A percentile compares a stretch with the other conserved stretches of the same genome.
These are phyloP conservation scores for Esox masquinongy DNA, from an alignment of 2,797 vertebrate species.

Conservation along the genomic window DNA sequence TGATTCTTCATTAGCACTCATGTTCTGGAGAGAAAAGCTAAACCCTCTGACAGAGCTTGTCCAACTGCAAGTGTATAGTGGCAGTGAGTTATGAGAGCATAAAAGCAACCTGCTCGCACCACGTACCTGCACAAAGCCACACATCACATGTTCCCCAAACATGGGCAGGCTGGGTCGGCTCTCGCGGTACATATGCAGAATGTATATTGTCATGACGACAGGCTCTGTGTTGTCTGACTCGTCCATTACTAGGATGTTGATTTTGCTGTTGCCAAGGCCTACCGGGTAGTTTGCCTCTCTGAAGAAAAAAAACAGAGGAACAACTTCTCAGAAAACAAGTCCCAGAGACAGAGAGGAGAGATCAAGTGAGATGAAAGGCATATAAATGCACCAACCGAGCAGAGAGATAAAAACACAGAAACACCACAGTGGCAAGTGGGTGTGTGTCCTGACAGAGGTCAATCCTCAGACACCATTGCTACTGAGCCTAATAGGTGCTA, in stretches of 20 bases:
- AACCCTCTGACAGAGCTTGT: not conserved
- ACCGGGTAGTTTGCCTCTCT: slow-evolving; percentile 85
- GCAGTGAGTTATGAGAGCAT: not conserved
- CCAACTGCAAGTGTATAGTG: not conserved
- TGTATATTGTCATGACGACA: slow-evolving; percentile 82
- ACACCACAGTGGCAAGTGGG: slow-evolving; percentile 1
- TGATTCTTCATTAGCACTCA: not conserved
- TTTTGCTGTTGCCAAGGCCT: slow-evolving; percentile 86
- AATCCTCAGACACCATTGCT: slow-evolving; percentile 4
- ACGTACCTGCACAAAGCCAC: slow-evolving; percentile 89
- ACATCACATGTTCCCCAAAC: slow-evolving; percentile 88
- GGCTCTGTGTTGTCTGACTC: slow-evolving; percentile 61
- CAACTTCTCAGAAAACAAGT: slow-evolving; percentile 34
- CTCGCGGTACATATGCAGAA: slow-evolving; percentile 84
- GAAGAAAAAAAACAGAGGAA: slow-evolving; percentile 31
- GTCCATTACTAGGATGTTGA: slow-evolving; percentile 82
- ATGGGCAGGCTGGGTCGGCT: slow-evolving; percentile 89
- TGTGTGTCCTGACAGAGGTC: slow-evolving; percentile 10
- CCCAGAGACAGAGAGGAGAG: not conserved
- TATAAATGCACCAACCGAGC: not conserved
- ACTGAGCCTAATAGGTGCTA: slow-evolving; percentile 6
- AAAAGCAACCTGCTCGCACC: not conserved
- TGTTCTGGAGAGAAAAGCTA: not conserved
- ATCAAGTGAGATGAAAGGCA: not conserved
- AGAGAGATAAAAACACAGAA: slow-evolving; percentile 5